A percentile compares a stretch with the other conserved stretches of the same genome.
Evolutionary conservation across 92 coral and sea anemone species (phyloP).

Genomic region (Heteractis magnifica): DNA sequence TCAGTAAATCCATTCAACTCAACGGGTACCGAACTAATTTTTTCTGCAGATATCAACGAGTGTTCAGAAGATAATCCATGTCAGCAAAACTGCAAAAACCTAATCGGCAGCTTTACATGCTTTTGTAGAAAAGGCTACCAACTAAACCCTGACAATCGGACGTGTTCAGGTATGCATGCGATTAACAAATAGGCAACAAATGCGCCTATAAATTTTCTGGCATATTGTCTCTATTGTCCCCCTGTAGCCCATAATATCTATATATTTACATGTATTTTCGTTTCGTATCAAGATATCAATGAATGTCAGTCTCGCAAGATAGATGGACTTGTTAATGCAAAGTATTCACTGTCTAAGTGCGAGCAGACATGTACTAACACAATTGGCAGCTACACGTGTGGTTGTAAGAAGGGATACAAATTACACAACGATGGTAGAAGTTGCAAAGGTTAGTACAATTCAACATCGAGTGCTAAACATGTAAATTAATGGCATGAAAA

Average conservation of each 20-base stretch:
- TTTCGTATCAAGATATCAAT: slow-evolving; percentile 24
- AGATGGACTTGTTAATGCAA: slow-evolving; percentile 1
- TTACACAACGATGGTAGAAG: slow-evolving; percentile 10
- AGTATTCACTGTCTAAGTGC: slow-evolving; percentile 17
- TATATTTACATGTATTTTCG: not conserved
- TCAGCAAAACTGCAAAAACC: slow-evolving; percentile 47
- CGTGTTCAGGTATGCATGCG: slow-evolving; percentile 52
- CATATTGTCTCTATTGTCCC: not conserved
- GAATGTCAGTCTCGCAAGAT: slow-evolving; percentile 27
- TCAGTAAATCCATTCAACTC: not conserved
- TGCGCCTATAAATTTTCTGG: no score
- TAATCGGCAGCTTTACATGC: slow-evolving; percentile 49
- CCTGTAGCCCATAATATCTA: not conserved
- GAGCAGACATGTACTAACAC: slow-evolving; percentile 39
- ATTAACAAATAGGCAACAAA: no score
- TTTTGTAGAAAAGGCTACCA: slow-evolving; percentile 58
- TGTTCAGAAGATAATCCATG: slow-evolving; percentile 40
- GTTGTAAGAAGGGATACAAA: slow-evolving; percentile 28
- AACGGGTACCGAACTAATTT: not conserved
- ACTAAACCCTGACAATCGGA: slow-evolving; percentile 30
- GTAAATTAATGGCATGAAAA: no score
- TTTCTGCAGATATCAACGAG: slow-evolving; percentile 37
- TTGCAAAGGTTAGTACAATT: slow-evolving; percentile 24
- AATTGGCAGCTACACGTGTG: slow-evolving; percentile 39
- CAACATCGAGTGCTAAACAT: no score